Evolutionary conservation across 2,113 vertebrate species (phyloP).

Genomic region (Perca flavescens): DNA sequence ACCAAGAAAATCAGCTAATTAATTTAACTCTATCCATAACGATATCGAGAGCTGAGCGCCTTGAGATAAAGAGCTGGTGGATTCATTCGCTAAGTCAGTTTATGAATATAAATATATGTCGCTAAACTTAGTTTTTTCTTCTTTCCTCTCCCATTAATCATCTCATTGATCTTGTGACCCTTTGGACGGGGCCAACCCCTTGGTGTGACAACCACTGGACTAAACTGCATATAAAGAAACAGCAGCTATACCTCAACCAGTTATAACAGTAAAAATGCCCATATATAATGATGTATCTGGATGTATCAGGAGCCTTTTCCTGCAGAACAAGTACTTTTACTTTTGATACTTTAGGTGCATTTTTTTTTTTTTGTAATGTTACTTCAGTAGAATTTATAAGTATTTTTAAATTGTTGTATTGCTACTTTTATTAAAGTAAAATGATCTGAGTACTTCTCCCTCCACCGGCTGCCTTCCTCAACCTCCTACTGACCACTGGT

Average conservation of each 20-base stretch:
- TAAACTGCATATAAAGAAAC: neutral
- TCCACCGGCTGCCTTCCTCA: conserved; percentile 16
- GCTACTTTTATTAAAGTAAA: neutral
- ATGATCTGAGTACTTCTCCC: neutral
- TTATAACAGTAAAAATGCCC: neutral
- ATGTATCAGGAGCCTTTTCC: neutral
- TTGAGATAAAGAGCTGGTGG: too few species aligned
- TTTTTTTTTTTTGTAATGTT: neutral
- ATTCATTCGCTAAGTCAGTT: too few species aligned
- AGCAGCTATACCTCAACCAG: neutral
- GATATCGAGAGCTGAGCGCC: too few species aligned
- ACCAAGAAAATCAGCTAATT: neutral
- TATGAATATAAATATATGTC: neutral
- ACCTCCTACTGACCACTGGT: conserved; percentile 42
- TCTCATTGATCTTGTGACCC: conserved; percentile 16
- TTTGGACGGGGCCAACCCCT: neutral
- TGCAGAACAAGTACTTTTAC: neutral
- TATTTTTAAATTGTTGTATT: neutral
- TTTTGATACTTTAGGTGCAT: neutral
- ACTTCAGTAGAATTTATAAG: neutral
- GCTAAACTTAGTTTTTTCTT: neutral
- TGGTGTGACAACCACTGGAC: neutral
- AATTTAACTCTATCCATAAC: too few species aligned
- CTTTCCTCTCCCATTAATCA: conserved; percentile 6
- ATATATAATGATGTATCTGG: neutral